Evolutionary conservation across 2,113 vertebrate genomes (phyloP), one percentile per base, ranked within the genome.

Genomic region (Pyrgilauda ruficollis): DNA sequence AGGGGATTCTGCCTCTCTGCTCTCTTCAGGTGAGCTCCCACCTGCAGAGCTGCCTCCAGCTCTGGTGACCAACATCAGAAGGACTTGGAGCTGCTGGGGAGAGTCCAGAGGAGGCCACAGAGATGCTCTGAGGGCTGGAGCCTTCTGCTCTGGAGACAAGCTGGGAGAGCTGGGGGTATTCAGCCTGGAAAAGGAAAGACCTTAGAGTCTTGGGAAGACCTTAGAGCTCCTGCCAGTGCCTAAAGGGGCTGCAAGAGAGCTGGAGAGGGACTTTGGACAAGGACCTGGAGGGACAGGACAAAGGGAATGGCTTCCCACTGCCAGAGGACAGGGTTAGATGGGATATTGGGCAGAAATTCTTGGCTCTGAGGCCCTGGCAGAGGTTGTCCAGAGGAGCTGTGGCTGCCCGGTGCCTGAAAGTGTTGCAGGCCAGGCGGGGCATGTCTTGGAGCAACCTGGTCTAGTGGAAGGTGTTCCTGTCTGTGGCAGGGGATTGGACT

Each of bases 221-320:
- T 75, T 3, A 31, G 35, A 35, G 15, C 1, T 10, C 23, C 13
- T 75, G 10, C 0, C 24, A 30, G 43, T 13, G 15, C 50, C 13
- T 41, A 30, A 49, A n/a, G 13, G 43, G 8, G 47, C 53, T 23
- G 2, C 43, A 41, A 19, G 43, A 56, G 22, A 55, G 6, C 43
- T 49, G 26, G 35, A 67, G 35, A 67, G 13, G 3, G 11, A 7
- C 44, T 59, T 28, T 24, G 26, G 31, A 37, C 9, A 15, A 31
- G 26, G 15, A 16, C 6, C 18, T 58, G 20, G 20, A 75, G 5
- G 3, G 21, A 67, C 20, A 35, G 35, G 9, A 50, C 10, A 50
- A 28, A 13, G 10, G 12, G 1, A 55, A 7, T 28, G 69, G 23
- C 41, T 84, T 66, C 33, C 3, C 39, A 14, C 22, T 63, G 58